Conservation (phyloP, 1,140 invertebrate species). For the Pteromalus puparum region DNA sequence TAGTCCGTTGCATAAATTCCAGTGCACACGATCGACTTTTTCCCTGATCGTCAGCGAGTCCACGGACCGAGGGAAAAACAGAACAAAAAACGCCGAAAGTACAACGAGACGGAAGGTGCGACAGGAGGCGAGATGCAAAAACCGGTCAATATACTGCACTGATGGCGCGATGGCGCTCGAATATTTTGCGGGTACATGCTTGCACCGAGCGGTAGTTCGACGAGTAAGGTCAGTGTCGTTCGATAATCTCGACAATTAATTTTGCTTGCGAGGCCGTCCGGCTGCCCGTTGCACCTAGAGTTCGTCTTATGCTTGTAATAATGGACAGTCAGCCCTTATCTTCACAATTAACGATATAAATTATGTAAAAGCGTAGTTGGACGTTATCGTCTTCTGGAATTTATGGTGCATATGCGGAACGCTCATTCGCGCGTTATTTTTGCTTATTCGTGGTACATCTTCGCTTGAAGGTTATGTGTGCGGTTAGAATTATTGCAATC, state of each 20-base stretch:
- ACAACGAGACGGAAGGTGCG: background rate
- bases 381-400: conserved; percentile 2
- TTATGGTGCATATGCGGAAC: background rate
- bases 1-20: no score
- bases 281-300: background rate
- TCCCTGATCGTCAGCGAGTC: background rate
- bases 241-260: conserved; percentile 47
- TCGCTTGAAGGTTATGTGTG: no score
- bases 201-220: background rate
- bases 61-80: background rate
- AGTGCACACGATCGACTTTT: no score
- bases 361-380: conserved; percentile 2
- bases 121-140: background rate
- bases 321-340: conserved; percentile 1
- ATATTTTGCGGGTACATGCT: background rate
- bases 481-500: no score
- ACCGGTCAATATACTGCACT: conserved; percentile 18
- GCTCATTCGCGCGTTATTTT: no score
- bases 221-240: conserved; percentile 45
- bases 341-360: conserved; percentile 44
- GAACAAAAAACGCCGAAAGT: background rate
- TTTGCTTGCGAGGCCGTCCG: conserved; percentile 3
- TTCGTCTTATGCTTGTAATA: background rate
- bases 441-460: no score
- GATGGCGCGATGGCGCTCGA: no score